phyloP scores from a whole-genome alignment of 2,797 vertebrate genomes.

The Pangasius mekongensis region DNA sequence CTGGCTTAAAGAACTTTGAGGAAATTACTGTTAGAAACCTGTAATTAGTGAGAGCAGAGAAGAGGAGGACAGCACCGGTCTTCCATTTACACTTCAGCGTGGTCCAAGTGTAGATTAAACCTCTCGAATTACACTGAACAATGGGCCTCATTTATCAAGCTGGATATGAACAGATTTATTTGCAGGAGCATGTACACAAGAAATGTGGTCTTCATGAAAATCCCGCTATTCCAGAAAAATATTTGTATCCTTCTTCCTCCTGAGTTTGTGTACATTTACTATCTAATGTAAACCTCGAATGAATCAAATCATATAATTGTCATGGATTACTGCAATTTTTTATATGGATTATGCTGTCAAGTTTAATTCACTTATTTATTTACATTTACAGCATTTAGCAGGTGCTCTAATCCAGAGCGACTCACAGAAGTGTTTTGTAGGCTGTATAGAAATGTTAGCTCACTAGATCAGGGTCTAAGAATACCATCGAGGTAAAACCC shows the following conservation, averaged over 20 bases:
- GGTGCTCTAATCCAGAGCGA: not conserved
- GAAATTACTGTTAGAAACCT: slow-evolving; percentile 46
- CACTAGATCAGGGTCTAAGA: not conserved
- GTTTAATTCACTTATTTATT: not conserved
- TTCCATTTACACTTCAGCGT: not conserved
- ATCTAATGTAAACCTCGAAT: not conserved
- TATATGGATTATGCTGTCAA: not conserved
- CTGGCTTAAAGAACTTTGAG: slow-evolving; percentile 41
- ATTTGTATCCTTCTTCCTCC: not conserved
- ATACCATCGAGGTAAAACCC: not conserved
- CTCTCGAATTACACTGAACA: slow-evolving; percentile 1
- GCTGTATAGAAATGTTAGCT: not conserved
- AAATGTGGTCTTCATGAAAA: not conserved
- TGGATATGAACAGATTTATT: not conserved
- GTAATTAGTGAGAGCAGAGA: slow-evolving; percentile 47
- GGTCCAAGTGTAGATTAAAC: not conserved
- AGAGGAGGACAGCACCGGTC: slow-evolving; percentile 11
- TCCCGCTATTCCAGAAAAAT: not conserved
- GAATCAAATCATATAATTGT: not conserved
- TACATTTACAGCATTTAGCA: not conserved
- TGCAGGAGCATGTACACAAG: not conserved
- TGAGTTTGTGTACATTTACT: not conserved
- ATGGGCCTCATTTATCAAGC: not conserved
- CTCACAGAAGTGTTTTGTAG: not conserved
- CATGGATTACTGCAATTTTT: not conserved